Percentiles rank a stretch among this genome's conserved stretches.
These are phyloP conservation scores for Microctonus aethiopoides DNA, from an alignment of 2,888 invertebrate genomes.

Conservation along the genomic window DNA sequence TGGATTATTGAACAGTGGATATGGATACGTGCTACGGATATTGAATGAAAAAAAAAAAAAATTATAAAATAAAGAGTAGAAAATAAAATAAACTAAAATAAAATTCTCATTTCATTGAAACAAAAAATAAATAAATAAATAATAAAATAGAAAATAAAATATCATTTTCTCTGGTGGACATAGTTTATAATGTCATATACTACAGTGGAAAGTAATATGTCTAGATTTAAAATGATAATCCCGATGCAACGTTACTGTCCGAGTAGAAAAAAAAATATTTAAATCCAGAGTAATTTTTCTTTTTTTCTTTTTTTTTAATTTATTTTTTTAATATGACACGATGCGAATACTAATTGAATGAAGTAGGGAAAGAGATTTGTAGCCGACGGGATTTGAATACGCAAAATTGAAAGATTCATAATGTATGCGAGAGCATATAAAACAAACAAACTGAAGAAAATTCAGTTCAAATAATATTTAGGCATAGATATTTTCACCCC, in stretches of 20 bases:
- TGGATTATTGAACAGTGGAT: conserved; percentile 31
- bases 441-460: conserved; percentile 47
- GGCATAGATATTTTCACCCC: not conserved
- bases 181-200: not conserved
- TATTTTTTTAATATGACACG: not conserved
- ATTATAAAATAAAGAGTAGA: not conserved
- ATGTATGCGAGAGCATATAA: conserved; percentile 51
- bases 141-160: too few species aligned
- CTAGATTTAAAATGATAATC: not conserved
- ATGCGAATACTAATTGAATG: not conserved
- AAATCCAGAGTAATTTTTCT: not conserved
- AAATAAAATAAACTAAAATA: not conserved
- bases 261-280: not conserved
- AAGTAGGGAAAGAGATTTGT: not conserved
- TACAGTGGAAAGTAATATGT: not conserved
- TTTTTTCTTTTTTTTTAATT: not conserved
- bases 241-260: not conserved
- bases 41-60: not conserved
- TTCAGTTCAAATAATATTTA: conserved; percentile 40
- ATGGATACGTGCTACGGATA: conserved; percentile 27
- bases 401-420: conserved; percentile 50
- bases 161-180: not conserved
- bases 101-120: not conserved
- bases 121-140: not conserved
- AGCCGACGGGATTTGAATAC: conserved; percentile 42